These are phyloP conservation scores for Scolopax mira DNA, from an alignment of 2,113 vertebrate species.

Conservation along the genomic window DNA sequence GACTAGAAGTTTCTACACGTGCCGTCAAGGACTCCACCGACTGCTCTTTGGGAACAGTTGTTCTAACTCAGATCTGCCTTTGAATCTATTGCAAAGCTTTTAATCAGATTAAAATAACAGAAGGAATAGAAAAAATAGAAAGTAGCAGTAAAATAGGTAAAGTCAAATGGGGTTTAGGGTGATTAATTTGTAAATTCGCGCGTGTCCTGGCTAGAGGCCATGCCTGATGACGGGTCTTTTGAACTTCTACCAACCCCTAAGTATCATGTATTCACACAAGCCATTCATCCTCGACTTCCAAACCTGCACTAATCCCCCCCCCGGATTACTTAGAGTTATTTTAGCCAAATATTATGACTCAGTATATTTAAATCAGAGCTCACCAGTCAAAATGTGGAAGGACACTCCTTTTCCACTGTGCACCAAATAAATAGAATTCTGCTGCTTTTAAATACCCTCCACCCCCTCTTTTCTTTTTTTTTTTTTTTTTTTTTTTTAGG, in stretches of 20 bases:
- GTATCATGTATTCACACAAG: not conserved
- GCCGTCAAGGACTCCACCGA: not conserved
- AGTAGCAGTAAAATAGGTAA: not conserved
- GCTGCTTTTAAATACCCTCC: not conserved
- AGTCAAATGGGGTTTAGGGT: not conserved
- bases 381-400: not conserved
- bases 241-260: not conserved
- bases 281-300: not conserved
- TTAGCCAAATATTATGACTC: constrained; percentile 53
- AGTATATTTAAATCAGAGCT: constrained; percentile 25
- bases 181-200: not conserved
- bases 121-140: not conserved
- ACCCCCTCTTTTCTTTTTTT: no score
- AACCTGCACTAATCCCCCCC: constrained; percentile 17
- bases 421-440: not conserved
- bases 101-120: constrained; percentile 6
- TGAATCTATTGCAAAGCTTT: not conserved
- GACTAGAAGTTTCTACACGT: not conserved
- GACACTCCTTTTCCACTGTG: not conserved
- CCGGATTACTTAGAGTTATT: constrained; percentile 22
- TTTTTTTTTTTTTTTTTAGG: not conserved
- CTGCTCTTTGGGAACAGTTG: not conserved
- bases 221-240: not conserved
- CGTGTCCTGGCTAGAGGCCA: not conserved
- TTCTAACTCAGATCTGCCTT: not conserved